Evolutionary conservation across 2,888 invertebrate genomes (phyloP).

Genomic region (Ichneumon xanthorius): DNA sequence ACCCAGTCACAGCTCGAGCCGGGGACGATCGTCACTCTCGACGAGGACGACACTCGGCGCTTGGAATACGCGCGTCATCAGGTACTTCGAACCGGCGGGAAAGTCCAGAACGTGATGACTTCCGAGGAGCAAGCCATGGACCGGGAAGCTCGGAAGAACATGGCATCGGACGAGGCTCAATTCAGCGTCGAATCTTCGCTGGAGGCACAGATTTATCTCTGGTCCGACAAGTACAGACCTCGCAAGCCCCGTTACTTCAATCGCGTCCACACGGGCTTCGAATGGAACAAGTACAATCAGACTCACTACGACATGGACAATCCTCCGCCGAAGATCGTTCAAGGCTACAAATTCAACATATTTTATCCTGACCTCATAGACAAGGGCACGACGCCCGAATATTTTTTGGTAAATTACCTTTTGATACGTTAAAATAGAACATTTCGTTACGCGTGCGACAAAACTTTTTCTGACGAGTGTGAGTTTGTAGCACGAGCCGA

Average conservation of each 20-base stretch:
- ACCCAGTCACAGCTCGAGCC: slow-evolving; percentile 88
- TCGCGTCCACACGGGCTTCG: slow-evolving; percentile 98
- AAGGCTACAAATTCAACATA: slow-evolving; percentile 99
- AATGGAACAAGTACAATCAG: slow-evolving; percentile 99
- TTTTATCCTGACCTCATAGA: slow-evolving; percentile 99
- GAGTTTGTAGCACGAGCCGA: too few relatives aligned
- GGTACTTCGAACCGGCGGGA: slow-evolving; percentile 87
- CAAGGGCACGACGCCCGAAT: slow-evolving; percentile 96
- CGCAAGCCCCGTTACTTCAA: slow-evolving; percentile 99
- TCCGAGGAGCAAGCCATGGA: slow-evolving; percentile 89
- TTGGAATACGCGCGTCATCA: slow-evolving; percentile 90
- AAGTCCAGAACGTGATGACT: slow-evolving; percentile 86
- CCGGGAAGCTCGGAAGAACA: slow-evolving; percentile 93
- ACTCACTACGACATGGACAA: slow-evolving; percentile 99
- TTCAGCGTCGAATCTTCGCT: slow-evolving; percentile 96
- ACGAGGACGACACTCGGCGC: slow-evolving; percentile 91
- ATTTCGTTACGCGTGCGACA: too few relatives aligned
- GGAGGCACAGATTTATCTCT: slow-evolving; percentile 94
- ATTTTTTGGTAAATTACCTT: slow-evolving; percentile 90
- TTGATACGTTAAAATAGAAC: neutral
- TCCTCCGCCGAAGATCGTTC: slow-evolving; percentile 99
- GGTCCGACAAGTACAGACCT: slow-evolving; percentile 99
- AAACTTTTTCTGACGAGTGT: too few relatives aligned
- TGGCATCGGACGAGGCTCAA: slow-evolving; percentile 94
- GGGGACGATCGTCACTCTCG: slow-evolving; percentile 91